Percentiles rank a stretch among this genome's conserved stretches.
These are phyloP conservation scores for Chelonus insularis DNA, from an alignment of 1,140 invertebrate genomes.

Conservation along the genomic window DNA sequence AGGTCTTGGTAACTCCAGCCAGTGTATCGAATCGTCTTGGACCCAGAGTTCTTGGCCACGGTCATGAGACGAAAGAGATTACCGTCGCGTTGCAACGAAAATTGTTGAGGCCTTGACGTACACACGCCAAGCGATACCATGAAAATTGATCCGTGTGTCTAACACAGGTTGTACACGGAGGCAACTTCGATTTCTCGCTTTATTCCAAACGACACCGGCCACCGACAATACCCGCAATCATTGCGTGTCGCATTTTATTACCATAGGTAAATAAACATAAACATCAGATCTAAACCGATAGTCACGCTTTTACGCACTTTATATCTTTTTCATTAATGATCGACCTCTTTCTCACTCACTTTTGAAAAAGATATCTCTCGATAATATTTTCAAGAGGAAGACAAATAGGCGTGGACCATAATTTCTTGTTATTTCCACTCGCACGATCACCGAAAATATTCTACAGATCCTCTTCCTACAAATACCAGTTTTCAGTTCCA, in stretches of 20 bases:
- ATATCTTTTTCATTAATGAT: not conserved
- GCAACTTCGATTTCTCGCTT: conserved; percentile 15
- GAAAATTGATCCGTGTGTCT: conserved; percentile 19
- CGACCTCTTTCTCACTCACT: not conserved
- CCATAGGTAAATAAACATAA: conserved; percentile 24
- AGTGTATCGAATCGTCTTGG: conserved; percentile 31
- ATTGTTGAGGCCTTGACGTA: not conserved
- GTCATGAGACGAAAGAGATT: conserved; percentile 21
- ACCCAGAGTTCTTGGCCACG: not conserved
- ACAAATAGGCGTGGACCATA: conserved; percentile 10
- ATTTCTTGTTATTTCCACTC: conserved; percentile 5
- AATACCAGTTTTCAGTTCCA: not conserved
- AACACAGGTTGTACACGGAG: not conserved
- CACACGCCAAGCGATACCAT: conserved; percentile 21
- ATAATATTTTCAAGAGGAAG: conserved; percentile 1
- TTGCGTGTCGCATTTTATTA: conserved; percentile 23
- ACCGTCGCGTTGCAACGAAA: conserved; percentile 2
- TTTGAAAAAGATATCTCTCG: not conserved
- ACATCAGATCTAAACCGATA: conserved; percentile 9
- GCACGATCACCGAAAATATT: not conserved
- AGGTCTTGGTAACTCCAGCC: not conserved
- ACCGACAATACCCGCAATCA: conserved; percentile 16
- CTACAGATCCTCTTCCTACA: not conserved
- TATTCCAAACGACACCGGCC: conserved; percentile 12
- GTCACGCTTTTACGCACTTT: conserved; percentile 6